Base-by-base conservation (phyloP, 1,140 invertebrate species). In the Aphelinus atriplicis region DNA sequence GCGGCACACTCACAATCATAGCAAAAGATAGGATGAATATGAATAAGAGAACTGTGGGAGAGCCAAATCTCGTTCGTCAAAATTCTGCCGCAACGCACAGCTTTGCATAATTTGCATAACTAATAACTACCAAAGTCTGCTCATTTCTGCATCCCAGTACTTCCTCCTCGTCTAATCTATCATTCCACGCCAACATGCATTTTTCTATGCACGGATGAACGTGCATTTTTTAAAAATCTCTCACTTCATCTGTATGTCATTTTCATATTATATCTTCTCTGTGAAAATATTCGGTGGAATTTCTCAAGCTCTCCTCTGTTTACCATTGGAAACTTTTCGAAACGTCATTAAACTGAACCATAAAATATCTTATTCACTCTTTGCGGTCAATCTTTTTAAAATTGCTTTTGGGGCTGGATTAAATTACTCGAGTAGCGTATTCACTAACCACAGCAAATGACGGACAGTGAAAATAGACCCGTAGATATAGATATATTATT, bases 21-120 rank as follows among this genome's bases (percentile, higher is more conserved):
- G 66, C 5, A 68, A 66, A 56, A 3, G 7, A 43, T 47, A 6
- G 7, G 3, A 26, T 26, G 26, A 26, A 26, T 26, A 26, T 26
- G 26, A 26, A 26, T 26, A 26, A 26, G 26, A 26, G 26, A 26
- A 26, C 26, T 26, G 26, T 26, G 42, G 46, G 10, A 47, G 7
- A 57, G 56, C 2, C 2, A 55, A 63, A 71, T 10, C 47, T 71
- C 61, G 42, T 63, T 64, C 9, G 45, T 71, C 45, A 56, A 56
- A 71, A 71, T 71, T 56, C 61, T 63, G 26, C 58, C 42, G 45
- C 55, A n/a, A 5, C 9, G 58, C 26, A 71, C 45, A 48, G n/a
- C 46, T 10, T 45, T 26, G 26, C 26, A 26, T 26, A 26, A 7
- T 43, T 55, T n/a, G 3, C 3, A 45, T 2, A 64, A 71, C 70